Percentiles rank a stretch among this genome's conserved stretches.
phyloP scores from a whole-genome alignment of 2,113 vertebrate species.

The Psettodes erumei region DNA sequence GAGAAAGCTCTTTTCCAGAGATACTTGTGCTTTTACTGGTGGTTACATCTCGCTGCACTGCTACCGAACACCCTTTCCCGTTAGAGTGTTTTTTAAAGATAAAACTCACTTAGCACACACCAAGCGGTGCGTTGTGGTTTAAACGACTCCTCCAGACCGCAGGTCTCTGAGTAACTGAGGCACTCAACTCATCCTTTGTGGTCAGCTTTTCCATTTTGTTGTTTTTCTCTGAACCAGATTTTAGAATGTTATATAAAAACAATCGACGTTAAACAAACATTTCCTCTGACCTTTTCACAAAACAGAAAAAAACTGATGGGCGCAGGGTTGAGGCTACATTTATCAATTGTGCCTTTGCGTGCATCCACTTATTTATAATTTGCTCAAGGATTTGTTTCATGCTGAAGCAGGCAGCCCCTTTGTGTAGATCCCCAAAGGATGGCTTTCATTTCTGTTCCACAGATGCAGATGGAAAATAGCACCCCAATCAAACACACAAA shows the following conservation, averaged over 20 bases:
- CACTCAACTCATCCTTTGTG: constrained; percentile 34
- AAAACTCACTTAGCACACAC: constrained; percentile 24
- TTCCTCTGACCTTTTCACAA: neutral
- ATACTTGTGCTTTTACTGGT: neutral
- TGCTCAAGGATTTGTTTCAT: constrained; percentile 11
- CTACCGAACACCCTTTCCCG: constrained; percentile 40
- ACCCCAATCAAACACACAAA: neutral
- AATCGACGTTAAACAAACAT: neutral
- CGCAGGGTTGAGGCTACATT: neutral
- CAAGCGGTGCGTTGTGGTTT: constrained; percentile 25
- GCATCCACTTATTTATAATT: constrained; percentile 3
- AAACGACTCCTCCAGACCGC: constrained; percentile 35
- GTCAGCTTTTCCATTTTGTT: constrained; percentile 8
- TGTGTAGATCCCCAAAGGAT: neutral
- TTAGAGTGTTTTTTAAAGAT: constrained; percentile 50
- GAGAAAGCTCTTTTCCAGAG: neutral
- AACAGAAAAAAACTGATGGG: neutral
- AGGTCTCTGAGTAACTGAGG: constrained; percentile 36
- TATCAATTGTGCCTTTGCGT: neutral
- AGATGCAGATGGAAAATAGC: constrained; percentile 2
- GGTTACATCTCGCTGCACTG: too few species aligned
- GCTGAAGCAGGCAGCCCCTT: neutral
- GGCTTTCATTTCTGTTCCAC: constrained; percentile 27
- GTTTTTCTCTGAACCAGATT: constrained; percentile 24
- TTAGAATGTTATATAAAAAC: constrained; percentile 25